A percentile compares a stretch with the other conserved stretches of the same genome.
These are phyloP conservation scores for Zaprionus camerounensis DNA, from an alignment of 1,140 invertebrate species.

Conservation along the genomic window DNA sequence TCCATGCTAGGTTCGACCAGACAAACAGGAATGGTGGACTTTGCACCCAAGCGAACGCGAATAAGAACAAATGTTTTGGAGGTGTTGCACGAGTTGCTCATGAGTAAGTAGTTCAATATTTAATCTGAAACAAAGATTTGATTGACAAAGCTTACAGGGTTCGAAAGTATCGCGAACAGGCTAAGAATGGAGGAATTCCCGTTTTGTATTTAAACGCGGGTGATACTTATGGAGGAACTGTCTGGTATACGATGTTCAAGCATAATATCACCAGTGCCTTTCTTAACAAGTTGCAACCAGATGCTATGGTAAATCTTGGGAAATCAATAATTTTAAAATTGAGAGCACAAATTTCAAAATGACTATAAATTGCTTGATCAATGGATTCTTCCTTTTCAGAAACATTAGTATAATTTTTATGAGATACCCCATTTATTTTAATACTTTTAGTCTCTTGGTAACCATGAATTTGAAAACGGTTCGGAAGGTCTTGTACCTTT, in stretches of 20 bases:
- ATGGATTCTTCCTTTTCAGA: too few relatives aligned
- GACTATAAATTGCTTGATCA: too few relatives aligned
- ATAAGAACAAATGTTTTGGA: conserved; percentile 89
- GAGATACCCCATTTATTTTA: background rate
- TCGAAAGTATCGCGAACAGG: conserved; percentile 85
- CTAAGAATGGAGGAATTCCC: conserved; percentile 85
- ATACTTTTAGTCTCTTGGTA: conserved; percentile 92
- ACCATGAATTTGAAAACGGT: conserved; percentile 96
- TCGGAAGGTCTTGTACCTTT: conserved; percentile 90
- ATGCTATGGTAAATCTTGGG: conserved; percentile 90
- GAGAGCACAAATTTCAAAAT: too few relatives aligned
- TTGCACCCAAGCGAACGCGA: conserved; percentile 86
- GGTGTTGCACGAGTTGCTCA: conserved; percentile 91
- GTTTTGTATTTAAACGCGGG: conserved; percentile 93
- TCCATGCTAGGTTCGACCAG: conserved; percentile 94
- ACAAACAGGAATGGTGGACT: conserved; percentile 88
- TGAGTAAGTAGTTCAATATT: conserved; percentile 83
- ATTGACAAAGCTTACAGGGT: conserved; percentile 82
- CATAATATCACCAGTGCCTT: conserved; percentile 91
- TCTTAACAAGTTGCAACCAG: conserved; percentile 90
- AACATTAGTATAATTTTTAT: background rate
- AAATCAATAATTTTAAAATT: background rate
- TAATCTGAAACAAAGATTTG: background rate
- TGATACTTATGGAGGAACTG: conserved; percentile 94
- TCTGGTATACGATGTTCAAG: conserved; percentile 92